Evolutionary conservation across 1,140 invertebrate genomes (phyloP).

Genomic region (Nylanderia fulva): DNA sequence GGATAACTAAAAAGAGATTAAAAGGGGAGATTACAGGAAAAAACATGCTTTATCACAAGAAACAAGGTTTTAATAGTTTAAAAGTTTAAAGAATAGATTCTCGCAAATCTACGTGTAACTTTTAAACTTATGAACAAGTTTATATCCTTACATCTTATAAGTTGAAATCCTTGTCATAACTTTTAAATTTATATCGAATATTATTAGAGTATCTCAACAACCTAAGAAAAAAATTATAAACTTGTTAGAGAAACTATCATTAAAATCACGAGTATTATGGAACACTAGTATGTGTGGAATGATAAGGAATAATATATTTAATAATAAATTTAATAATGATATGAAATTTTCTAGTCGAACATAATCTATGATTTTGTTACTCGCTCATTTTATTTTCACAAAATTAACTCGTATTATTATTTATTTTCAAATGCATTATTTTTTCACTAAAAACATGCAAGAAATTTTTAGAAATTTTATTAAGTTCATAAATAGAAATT

Average conservation of each 20-base stretch:
- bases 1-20: slow-evolving; percentile 4
- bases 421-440: too few species aligned
- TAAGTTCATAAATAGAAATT: too few species aligned
- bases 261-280: not conserved
- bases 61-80: not conserved
- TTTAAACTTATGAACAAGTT: slow-evolving; percentile 3
- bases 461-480: too few species aligned
- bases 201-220: not conserved
- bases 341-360: not conserved
- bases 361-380: not conserved
- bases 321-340: not conserved
- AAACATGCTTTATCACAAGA: not conserved
- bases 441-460: too few species aligned
- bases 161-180: slow-evolving; percentile 26
- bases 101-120: too few species aligned
- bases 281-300: not conserved
- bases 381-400: not conserved
- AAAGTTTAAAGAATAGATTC: not conserved
- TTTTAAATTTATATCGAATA: slow-evolving; percentile 27
- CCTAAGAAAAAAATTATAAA: slow-evolving; percentile 1
- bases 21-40: not conserved
- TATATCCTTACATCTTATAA: not conserved
- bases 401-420: not conserved
- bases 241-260: not conserved
- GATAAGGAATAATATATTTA: not conserved